Evolutionary conservation across 2,888 invertebrate genomes (phyloP).

Genomic region (Byasa hedistus): DNA sequence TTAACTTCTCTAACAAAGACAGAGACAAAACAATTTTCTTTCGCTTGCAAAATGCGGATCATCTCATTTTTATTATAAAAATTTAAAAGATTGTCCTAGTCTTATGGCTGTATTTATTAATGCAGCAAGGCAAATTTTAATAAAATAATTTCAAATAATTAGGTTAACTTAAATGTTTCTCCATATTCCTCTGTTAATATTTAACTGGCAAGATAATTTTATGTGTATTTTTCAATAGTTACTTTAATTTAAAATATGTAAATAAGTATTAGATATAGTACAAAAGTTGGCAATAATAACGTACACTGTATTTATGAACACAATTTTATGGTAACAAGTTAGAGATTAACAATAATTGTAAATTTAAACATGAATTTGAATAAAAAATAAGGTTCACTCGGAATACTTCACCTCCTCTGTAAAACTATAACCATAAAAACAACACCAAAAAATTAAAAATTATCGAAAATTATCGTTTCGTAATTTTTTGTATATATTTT

Average conservation of each 20-base stretch:
- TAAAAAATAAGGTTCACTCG: not conserved
- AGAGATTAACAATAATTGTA: not conserved
- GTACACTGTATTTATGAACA: conserved; percentile 5
- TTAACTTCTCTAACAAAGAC: no score
- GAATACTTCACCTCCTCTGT: not conserved
- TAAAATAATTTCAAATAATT: not conserved
- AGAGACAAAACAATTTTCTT: no score
- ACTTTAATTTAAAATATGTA: conserved; percentile 5
- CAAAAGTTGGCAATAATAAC: conserved; percentile 15
- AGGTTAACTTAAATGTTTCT: no score
- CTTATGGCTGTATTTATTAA: not conserved
- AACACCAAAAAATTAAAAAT: not conserved
- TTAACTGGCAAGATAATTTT: no score
- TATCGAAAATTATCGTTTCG: not conserved
- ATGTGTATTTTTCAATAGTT: not conserved
- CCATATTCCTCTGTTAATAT: no score
- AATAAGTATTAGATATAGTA: conserved; percentile 8
- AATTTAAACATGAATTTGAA: not conserved
- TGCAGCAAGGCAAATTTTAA: not conserved
- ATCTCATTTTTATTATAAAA: no score
- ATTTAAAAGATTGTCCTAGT: not conserved
- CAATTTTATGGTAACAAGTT: conserved; percentile 10
- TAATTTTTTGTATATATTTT: not conserved
- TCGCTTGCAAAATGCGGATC: no score
- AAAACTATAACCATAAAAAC: not conserved